phyloP scores from a whole-genome alignment of 1,140 invertebrate genomes.

The Trinorchestia longiramus region DNA sequence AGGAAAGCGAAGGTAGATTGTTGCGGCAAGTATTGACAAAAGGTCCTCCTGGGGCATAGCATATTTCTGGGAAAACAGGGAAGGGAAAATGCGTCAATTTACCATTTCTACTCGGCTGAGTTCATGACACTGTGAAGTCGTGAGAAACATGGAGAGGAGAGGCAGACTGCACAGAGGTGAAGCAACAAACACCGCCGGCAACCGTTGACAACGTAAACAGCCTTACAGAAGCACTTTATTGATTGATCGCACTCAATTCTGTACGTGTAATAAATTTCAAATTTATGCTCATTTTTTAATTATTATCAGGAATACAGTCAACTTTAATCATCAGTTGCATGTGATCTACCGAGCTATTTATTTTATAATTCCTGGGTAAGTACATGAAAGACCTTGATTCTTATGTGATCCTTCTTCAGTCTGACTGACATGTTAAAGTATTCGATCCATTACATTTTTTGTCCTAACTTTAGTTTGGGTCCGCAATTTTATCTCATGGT shows the following conservation, averaged over 20 bases:
- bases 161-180: background rate
- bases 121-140: conserved; percentile 52
- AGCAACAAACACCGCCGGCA: background rate
- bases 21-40: conserved; percentile 14
- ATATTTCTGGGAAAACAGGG: conserved; percentile 45
- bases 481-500: no score
- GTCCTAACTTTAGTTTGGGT: no score
- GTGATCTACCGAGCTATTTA: background rate
- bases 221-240: background rate
- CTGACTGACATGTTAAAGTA: no score
- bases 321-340: background rate
- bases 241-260: background rate
- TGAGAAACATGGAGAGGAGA: conserved; percentile 12
- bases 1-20: conserved; percentile 40
- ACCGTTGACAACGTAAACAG: conserved; percentile 6
- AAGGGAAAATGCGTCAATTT: conserved; percentile 34
- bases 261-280: background rate
- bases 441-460: no score
- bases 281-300: background rate
- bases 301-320: background rate
- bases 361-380: background rate
- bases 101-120: conserved; percentile 54
- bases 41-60: conserved; percentile 36
- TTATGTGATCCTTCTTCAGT: background rate
- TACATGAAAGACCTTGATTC: no score